Evolutionary conservation across 2,888 invertebrate genomes (phyloP), one percentile per base, ranked within the genome.

Genomic region (Drosophila algonquin): DNA sequence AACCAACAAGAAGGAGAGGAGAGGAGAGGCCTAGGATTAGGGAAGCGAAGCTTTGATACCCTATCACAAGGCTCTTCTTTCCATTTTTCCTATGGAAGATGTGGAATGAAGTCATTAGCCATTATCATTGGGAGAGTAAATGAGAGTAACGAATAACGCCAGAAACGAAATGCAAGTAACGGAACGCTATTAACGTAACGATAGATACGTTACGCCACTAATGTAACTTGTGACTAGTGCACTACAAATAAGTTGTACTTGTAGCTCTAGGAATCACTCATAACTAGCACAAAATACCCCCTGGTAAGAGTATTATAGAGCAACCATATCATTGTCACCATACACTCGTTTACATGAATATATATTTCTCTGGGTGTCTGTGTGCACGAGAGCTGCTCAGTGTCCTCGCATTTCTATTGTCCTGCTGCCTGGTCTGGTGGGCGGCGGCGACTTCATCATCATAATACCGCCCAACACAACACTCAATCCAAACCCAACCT

Each of bases 321-420:
- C 45, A 52, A 59, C 32, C 75, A 84, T 82, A 84, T 89, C 87
- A 87, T 89, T 87, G 87, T 73, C 87, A 87, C 79, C 76, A 60
- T 56, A 75, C 67, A 74, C 71, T 67, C 71, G 48, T n/a, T 71
- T 58, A 58, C 62, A 70, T 61, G 45, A 30, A 50, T 24, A 35
- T 53, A 45, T 55, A 63, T 27, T 18, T 67, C 10, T 6, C 21
- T 47, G 32, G 16, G 21, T 45, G 50, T 67, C 7, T 50, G 44
- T 30, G 46, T 16, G 24, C 50, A 24, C 45, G 16, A 35, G 16
- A 35, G 27, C 16, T 54, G 57, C 58, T 75, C 50, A 68, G 58
- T 68, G 60, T 60, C 59, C 56, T 67, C 64, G 73, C 73, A 46
- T 58, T 60, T 62, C 72, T 61, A 57, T 60, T 58, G 58, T 70